phyloP scores from a whole-genome alignment of 2,113 vertebrate genomes.

The Callithrix jacchus region DNA sequence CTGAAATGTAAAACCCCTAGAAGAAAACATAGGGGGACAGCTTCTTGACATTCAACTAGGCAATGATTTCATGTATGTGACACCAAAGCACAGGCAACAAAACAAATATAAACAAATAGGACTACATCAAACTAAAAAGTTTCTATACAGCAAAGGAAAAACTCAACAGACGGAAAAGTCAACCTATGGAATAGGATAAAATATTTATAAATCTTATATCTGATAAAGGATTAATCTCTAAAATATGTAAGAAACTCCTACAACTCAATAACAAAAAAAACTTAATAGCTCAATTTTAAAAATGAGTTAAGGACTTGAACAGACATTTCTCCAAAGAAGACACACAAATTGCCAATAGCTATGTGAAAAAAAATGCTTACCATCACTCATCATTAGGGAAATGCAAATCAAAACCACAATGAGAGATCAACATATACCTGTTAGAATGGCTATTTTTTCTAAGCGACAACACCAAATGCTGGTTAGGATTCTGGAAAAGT shows the following conservation, averaged over 20 bases:
- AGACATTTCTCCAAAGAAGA: constrained; percentile 1
- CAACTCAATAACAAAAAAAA: neutral
- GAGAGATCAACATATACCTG: neutral
- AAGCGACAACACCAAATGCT: neutral
- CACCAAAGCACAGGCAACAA: neutral
- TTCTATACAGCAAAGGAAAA: neutral
- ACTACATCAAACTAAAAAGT: neutral
- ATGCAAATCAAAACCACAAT: constrained; percentile 43
- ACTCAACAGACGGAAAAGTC: neutral
- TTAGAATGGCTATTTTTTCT: neutral
- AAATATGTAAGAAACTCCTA: neutral
- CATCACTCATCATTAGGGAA: neutral
- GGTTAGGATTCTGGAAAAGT: neutral
- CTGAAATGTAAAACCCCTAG: neutral
- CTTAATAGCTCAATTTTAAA: neutral
- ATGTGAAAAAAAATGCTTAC: neutral
- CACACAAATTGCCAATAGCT: neutral
- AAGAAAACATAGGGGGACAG: neutral
- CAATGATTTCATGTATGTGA: neutral
- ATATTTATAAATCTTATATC: neutral
- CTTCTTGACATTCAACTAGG: neutral
- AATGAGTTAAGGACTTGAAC: neutral
- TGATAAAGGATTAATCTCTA: neutral
- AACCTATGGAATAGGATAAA: constrained; percentile 9
- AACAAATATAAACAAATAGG: neutral